These are phyloP conservation scores for Nycticryphes semicollaris DNA, from an alignment of 2,113 vertebrate species.

Conservation along the genomic window DNA sequence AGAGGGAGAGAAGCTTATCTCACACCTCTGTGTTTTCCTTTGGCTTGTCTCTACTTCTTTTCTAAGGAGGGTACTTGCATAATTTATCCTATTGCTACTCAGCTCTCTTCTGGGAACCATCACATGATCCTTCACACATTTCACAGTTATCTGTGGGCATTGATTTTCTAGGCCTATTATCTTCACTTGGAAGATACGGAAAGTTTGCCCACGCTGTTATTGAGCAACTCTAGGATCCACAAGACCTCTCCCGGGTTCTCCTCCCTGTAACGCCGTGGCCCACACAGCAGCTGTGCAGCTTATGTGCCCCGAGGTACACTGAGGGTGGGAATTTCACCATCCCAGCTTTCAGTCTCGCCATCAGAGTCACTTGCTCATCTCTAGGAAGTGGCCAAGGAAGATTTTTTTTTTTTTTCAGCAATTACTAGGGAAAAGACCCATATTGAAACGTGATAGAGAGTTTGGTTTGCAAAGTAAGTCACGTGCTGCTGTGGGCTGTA, in stretches of 20 bases:
- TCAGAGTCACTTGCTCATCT: background rate
- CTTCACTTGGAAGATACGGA: background rate
- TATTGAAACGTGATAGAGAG: background rate
- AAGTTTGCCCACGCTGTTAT: background rate
- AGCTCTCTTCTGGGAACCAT: background rate
- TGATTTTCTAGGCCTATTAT: slow-evolving; percentile 43
- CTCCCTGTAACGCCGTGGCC: background rate
- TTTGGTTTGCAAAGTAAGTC: background rate
- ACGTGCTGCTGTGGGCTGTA: background rate
- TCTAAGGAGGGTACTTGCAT: background rate
- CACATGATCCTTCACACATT: slow-evolving; percentile 28
- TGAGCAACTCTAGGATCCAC: background rate
- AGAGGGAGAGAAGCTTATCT: background rate
- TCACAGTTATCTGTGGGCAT: background rate
- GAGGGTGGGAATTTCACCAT: background rate
- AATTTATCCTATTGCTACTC: background rate
- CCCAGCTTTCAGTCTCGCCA: background rate
- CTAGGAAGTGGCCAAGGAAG: background rate
- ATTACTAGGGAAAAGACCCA: background rate
- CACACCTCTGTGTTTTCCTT: background rate
- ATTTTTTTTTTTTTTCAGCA: background rate
- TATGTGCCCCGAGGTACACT: accelerated
- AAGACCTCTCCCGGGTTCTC: background rate
- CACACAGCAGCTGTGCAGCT: background rate
- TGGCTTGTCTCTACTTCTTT: slow-evolving; percentile 1